A percentile compares a stretch with the other conserved stretches of the same genome.
Conservation (phyloP, 2,888 invertebrate genomes). For the Stenotaenia linearis region DNA sequence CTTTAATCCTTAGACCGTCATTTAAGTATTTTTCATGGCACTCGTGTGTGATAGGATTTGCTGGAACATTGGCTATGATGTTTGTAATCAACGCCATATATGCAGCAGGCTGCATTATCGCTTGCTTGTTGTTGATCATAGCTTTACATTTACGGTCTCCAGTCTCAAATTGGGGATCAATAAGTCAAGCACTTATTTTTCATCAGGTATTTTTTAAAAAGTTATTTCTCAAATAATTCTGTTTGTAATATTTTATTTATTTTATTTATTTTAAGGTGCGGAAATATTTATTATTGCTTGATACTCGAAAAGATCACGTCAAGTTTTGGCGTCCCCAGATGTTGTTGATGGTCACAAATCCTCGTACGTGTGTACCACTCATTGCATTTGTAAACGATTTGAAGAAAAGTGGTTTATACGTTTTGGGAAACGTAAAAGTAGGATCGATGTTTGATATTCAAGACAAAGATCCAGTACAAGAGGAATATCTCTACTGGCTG, state of each 20-base stretch:
- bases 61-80: constrained; percentile 86
- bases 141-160: constrained; percentile 79
- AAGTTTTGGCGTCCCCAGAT: constrained; percentile 99
- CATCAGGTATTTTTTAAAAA: constrained; percentile 71
- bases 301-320: constrained; percentile 94
- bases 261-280: constrained; percentile 58
- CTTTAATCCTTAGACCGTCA: constrained; percentile 64
- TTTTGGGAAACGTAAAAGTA: constrained; percentile 76
- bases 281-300: constrained; percentile 90
- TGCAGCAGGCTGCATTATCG: constrained; percentile 77
- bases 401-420: constrained; percentile 82
- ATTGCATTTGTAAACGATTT: constrained; percentile 97
- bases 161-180: constrained; percentile 89
- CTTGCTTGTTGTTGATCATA: constrained; percentile 77
- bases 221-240: not conserved
- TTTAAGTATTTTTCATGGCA: constrained; percentile 96
- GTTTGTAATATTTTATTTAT: not conserved
- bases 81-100: constrained; percentile 88
- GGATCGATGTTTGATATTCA: constrained; percentile 48
- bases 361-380: constrained; percentile 80
- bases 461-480: constrained; percentile 62
- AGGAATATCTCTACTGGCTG: constrained; percentile 83
- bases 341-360: constrained; percentile 83
- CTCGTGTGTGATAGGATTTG: constrained; percentile 77
- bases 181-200: constrained; percentile 98